Conservation (phyloP, 1,140 invertebrate species). For the Ceratosolen fusciceps region DNA sequence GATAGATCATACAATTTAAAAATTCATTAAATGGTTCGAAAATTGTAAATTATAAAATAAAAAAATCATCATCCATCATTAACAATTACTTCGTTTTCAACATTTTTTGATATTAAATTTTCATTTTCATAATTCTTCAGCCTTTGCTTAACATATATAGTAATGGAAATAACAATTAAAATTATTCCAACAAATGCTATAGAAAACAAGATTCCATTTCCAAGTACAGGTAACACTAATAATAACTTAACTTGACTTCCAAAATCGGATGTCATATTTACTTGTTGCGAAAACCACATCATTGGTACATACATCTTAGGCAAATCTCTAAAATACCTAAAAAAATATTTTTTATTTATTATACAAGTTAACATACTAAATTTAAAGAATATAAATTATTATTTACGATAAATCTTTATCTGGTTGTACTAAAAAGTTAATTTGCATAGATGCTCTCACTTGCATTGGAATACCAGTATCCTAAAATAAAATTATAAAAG, state of each 20-base stretch:
- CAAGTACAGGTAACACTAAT: slow-evolving; percentile 69
- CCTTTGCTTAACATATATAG: slow-evolving; percentile 57
- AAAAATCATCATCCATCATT: slow-evolving; percentile 29
- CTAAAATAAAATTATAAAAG: slow-evolving; percentile 54
- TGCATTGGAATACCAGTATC: slow-evolving; percentile 78
- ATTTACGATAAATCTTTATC: slow-evolving; percentile 74
- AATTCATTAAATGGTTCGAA: slow-evolving; percentile 4
- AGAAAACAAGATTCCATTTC: slow-evolving; percentile 71
- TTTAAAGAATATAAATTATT: not conserved
- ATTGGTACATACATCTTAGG: slow-evolving; percentile 76
- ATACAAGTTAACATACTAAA: not conserved
- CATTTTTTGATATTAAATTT: slow-evolving; percentile 55
- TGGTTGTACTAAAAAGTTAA: slow-evolving; percentile 79
- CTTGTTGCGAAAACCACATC: slow-evolving; percentile 83
- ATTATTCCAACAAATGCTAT: slow-evolving; percentile 71
- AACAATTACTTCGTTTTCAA: slow-evolving; percentile 13
- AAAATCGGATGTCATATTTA: slow-evolving; percentile 74
- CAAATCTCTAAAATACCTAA: slow-evolving; percentile 73
- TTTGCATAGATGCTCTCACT: slow-evolving; percentile 80
- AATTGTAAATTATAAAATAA: not conserved
- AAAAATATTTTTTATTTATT: slow-evolving; percentile 50
- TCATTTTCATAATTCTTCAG: slow-evolving; percentile 58
- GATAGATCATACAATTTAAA: no score
- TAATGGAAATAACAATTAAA: slow-evolving; percentile 67
- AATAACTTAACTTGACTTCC: slow-evolving; percentile 73